phyloP scores from a whole-genome alignment of 1,140 invertebrate genomes.

The Adoxophyes honmai region DNA sequence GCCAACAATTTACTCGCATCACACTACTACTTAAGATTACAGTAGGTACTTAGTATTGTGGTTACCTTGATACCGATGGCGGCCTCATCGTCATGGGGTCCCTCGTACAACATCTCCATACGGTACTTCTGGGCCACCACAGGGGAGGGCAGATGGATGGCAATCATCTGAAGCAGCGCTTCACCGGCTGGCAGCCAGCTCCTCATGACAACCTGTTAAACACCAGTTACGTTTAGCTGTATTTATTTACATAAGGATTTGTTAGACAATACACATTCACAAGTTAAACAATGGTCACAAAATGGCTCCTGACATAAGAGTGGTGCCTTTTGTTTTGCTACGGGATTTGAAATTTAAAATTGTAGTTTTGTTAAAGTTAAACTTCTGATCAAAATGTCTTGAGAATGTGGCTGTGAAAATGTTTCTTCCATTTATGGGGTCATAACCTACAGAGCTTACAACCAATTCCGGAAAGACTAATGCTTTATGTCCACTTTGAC shows the following conservation, averaged over 20 bases:
- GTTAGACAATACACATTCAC: too few relatives aligned
- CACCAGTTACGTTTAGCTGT: too few relatives aligned
- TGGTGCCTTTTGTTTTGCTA: too few relatives aligned
- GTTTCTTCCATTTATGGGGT: slow-evolving; percentile 51
- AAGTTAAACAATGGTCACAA: too few relatives aligned
- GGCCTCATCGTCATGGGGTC: slow-evolving; percentile 97
- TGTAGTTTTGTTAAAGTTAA: too few relatives aligned
- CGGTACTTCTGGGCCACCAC: slow-evolving; percentile 99
- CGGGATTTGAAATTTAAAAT: too few relatives aligned
- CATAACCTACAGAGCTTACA: slow-evolving; percentile 28
- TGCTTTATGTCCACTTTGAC: slow-evolving; percentile 50
- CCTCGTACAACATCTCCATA: slow-evolving; percentile 99
- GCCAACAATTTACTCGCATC: too few relatives aligned
- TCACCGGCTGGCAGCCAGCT: slow-evolving; percentile 99
- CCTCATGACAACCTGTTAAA: slow-evolving; percentile 93
- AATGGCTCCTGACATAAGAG: too few relatives aligned
- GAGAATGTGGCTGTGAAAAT: slow-evolving; percentile 11
- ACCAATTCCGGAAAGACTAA: slow-evolving; percentile 51
- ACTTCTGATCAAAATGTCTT: too few relatives aligned
- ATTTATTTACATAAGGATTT: too few relatives aligned
- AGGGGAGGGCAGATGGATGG: slow-evolving; percentile 99
- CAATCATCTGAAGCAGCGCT: slow-evolving; percentile 99
- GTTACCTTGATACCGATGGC: slow-evolving; percentile 92
- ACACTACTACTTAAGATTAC: too few relatives aligned
- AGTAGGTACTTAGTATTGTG: too few relatives aligned